These are phyloP conservation scores for Agriotes lineatus DNA, from an alignment of 2,888 invertebrate genomes.

Conservation along the genomic window DNA sequence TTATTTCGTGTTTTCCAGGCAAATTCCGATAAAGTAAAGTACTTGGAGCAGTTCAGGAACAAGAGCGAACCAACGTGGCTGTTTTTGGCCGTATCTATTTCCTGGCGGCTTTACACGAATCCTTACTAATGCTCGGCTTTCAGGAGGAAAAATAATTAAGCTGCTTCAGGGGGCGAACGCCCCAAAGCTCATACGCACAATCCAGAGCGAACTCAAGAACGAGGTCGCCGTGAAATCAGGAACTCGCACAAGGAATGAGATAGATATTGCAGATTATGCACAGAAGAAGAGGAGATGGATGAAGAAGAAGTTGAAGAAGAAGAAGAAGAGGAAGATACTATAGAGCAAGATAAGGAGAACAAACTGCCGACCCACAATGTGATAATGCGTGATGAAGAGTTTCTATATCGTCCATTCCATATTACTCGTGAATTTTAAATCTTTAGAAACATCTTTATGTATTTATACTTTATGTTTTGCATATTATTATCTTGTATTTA, in stretches of 20 bases:
- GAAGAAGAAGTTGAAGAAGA: not conserved
- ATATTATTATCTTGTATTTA: too few species aligned
- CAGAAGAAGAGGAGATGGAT: conserved; percentile 6
- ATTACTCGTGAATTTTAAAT: too few species aligned
- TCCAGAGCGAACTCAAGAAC: conserved; percentile 78
- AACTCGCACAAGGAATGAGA: conserved; percentile 55
- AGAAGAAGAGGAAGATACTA: not conserved
- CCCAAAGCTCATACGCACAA: conserved; percentile 77
- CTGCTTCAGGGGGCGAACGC: conserved; percentile 88
- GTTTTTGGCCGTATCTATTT: conserved; percentile 79
- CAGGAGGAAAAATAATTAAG: conserved; percentile 82
- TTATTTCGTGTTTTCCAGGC: conserved; percentile 68
- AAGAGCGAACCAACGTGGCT: conserved; percentile 93
- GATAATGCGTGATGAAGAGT: too few species aligned
- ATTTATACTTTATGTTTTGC: too few species aligned
- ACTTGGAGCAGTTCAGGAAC: conserved; percentile 80
- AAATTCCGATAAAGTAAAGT: conserved; percentile 81
- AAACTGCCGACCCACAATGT: too few species aligned
- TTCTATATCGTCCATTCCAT: too few species aligned
- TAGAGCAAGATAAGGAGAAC: too few species aligned
- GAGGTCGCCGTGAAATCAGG: conserved; percentile 74
- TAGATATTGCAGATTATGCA: conserved; percentile 36
- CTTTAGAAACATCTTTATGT: too few species aligned
- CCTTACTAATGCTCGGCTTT: conserved; percentile 35
- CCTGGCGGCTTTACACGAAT: not conserved